Evolutionary conservation across 2,888 invertebrate genomes (phyloP).

Genomic region (Chrysolina americana): DNA sequence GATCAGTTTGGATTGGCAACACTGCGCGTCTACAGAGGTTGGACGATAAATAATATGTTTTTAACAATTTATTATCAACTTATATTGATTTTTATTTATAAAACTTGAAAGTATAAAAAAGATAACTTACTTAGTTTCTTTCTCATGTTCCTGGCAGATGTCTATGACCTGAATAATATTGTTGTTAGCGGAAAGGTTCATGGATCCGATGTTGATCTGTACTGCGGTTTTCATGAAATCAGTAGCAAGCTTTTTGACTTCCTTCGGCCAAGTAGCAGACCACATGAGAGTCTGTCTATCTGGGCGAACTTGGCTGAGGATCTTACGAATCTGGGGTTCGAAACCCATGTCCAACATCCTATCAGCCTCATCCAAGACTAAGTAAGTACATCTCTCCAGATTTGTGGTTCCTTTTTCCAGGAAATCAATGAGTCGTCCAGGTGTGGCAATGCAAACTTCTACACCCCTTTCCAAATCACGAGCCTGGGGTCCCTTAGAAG

Average conservation of each 20-base stretch:
- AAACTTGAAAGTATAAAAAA: too few relatives aligned
- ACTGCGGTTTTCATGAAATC: conserved; percentile 93
- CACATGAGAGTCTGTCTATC: conserved; percentile 98
- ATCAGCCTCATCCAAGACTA: conserved; percentile 96
- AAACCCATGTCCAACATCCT: conserved; percentile 99
- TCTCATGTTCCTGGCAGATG: conserved; percentile 89
- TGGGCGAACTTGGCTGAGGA: conserved; percentile 92
- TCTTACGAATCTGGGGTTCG: conserved; percentile 95
- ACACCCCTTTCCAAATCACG: conserved; percentile 81
- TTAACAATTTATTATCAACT: too few relatives aligned
- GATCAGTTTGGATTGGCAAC: too few relatives aligned
- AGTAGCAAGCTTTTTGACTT: conserved; percentile 91
- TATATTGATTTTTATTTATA: too few relatives aligned
- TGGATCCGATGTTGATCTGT: conserved; percentile 92
- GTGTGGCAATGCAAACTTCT: conserved; percentile 91
- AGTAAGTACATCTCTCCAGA: conserved; percentile 84
- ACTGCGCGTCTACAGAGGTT: too few relatives aligned
- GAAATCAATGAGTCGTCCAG: conserved; percentile 88
- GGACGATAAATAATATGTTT: too few relatives aligned
- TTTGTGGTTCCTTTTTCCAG: conserved; percentile 82
- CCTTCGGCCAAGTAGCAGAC: conserved; percentile 99
- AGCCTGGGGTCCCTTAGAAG: conserved; percentile 88
- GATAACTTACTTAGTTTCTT: conserved; percentile 73
- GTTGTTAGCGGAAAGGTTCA: conserved; percentile 90
- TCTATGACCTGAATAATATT: conserved; percentile 92